phyloP scores from a whole-genome alignment of 2,888 invertebrate genomes.

The Pterostichus niger region DNA sequence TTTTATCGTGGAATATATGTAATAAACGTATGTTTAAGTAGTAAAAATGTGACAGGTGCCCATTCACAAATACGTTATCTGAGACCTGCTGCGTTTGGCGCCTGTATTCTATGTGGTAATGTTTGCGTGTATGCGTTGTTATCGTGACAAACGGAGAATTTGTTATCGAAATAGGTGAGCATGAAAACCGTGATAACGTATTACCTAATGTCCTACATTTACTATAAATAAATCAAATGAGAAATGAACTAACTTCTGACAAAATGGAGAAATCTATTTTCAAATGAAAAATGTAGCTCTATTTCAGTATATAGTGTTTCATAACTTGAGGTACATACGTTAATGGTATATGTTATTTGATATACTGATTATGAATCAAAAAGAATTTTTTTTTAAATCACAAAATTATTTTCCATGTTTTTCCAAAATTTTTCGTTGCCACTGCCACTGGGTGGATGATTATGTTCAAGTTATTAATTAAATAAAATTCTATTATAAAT shows the following conservation, averaged over 20 bases:
- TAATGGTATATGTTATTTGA: too few species aligned
- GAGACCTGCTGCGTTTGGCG: slow-evolving; percentile 6
- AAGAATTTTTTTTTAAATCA: too few species aligned
- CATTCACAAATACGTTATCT: slow-evolving; percentile 60
- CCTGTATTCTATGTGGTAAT: slow-evolving; percentile 15
- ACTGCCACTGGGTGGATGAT: too few species aligned
- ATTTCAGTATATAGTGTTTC: too few species aligned
- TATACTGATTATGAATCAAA: too few species aligned
- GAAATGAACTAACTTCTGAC: background rate
- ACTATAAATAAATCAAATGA: slow-evolving; percentile 28
- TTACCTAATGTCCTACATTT: slow-evolving; percentile 59
- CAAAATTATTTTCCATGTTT: too few species aligned
- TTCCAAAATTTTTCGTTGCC: too few species aligned
- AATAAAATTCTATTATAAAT: too few species aligned
- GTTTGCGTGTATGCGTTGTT: slow-evolving; percentile 47
- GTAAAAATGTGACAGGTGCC: slow-evolving; percentile 57
- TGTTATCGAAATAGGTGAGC: slow-evolving; percentile 53
- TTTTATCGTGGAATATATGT: slow-evolving; percentile 37
- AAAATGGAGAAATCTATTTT: background rate
- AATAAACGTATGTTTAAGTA: slow-evolving; percentile 43
- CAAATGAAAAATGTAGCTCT: background rate
- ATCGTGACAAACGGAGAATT: slow-evolving; percentile 52
- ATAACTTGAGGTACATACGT: too few species aligned
- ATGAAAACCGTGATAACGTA: slow-evolving; percentile 41
- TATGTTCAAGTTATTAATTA: too few species aligned